These are phyloP conservation scores for Trialeurodes vaporariorum DNA, from an alignment of 1,140 invertebrate species.

Conservation along the genomic window DNA sequence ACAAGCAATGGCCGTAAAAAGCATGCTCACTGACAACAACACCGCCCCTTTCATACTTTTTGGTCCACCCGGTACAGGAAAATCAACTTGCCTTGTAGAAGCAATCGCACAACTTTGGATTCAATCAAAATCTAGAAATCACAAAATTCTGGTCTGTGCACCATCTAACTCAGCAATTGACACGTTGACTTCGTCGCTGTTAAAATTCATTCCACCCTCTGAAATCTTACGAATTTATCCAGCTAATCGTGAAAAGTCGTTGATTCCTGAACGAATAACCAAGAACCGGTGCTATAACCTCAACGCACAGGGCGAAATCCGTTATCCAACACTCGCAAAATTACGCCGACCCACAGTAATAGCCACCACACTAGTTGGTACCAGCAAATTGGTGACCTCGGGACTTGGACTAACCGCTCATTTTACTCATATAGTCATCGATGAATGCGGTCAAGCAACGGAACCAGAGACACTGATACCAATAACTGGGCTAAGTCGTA, in stretches of 20 bases:
- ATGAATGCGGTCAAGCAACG: neutral
- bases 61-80: neutral
- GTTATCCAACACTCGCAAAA: constrained; percentile 66
- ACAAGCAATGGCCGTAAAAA: neutral
- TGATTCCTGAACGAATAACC: neutral
- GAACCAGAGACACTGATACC: neutral
- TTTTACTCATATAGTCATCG: neutral
- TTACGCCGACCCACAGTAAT: constrained; percentile 51
- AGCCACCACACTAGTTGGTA: neutral
- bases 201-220: neutral
- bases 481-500: neutral
- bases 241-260: neutral
- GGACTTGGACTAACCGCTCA: neutral
- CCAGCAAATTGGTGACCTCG: neutral
- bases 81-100: neutral
- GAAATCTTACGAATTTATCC: neutral
- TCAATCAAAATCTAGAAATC: neutral
- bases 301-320: constrained; percentile 58
- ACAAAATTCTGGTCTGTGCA: neutral
- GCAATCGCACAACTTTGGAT: neutral
- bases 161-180: neutral
- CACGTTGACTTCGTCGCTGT: neutral
- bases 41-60: constrained; percentile 46
- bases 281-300: constrained; percentile 21
- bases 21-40: neutral